These are phyloP conservation scores for Danio jaintianensis DNA, from an alignment of 2,797 vertebrate species.

Conservation along the genomic window DNA sequence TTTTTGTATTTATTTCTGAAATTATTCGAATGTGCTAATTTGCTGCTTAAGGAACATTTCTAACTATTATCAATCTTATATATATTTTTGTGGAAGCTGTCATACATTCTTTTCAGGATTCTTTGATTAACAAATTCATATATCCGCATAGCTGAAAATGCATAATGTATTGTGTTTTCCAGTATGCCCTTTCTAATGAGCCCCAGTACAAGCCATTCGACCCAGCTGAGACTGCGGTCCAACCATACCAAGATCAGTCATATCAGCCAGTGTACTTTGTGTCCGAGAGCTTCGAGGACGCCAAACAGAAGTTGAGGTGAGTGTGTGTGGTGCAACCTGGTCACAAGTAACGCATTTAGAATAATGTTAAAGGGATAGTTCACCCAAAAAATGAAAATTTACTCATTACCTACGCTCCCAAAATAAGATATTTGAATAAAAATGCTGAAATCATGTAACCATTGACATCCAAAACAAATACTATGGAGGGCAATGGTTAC, in stretches of 20 bases:
- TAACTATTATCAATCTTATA: neutral
- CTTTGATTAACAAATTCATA: neutral
- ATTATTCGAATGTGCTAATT: neutral
- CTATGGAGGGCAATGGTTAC: too few relatives aligned
- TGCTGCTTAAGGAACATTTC: neutral
- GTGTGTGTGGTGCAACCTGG: conserved; percentile 3
- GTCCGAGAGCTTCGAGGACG: conserved; percentile 87
- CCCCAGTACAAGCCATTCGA: conserved; percentile 82
- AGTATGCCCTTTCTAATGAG: conserved; percentile 85
- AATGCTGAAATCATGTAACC: too few relatives aligned
- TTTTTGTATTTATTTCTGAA: neutral
- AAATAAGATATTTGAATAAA: too few relatives aligned
- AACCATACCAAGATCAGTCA: conserved; percentile 84
- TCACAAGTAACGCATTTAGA: too few relatives aligned
- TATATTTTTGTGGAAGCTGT: neutral
- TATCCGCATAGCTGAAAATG: neutral
- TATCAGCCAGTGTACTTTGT: conserved; percentile 88
- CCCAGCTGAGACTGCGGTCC: conserved; percentile 80
- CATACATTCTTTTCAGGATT: neutral
- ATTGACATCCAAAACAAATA: too few relatives aligned
- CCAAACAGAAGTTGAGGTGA: conserved; percentile 82
- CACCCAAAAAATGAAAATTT: too few relatives aligned
- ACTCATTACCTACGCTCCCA: too few relatives aligned
- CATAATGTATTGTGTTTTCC: conserved; percentile 27
- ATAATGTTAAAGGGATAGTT: too few relatives aligned